These are phyloP conservation scores for Anguilla obscura DNA, from an alignment of 2,797 vertebrate genomes.

Conservation along the genomic window DNA sequence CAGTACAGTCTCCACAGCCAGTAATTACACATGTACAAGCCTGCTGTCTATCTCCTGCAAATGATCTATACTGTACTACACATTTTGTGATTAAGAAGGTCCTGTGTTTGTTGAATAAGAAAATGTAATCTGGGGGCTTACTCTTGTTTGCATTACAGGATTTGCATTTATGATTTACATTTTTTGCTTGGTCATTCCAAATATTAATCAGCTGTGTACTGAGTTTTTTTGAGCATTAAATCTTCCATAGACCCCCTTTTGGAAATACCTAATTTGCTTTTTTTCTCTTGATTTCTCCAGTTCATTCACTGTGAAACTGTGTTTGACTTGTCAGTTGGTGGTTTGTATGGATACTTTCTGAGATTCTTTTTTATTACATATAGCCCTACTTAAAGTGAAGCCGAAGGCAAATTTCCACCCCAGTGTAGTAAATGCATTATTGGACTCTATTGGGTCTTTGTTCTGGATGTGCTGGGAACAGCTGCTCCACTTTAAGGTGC, in stretches of 20 bases:
- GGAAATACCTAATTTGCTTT: background rate
- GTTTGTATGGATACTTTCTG: background rate
- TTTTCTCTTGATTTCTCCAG: background rate
- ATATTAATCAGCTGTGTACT: background rate
- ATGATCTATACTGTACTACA: background rate
- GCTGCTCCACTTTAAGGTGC: background rate
- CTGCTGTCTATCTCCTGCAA: background rate
- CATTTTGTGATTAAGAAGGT: background rate
- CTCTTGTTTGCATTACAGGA: background rate
- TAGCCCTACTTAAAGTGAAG: background rate
- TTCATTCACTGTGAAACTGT: background rate
- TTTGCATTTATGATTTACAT: background rate
- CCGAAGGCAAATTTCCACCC: background rate
- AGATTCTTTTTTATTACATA: background rate
- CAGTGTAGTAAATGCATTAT: background rate
- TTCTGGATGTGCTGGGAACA: background rate
- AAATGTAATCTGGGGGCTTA: background rate
- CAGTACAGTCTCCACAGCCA: background rate
- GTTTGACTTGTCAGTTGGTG: background rate
- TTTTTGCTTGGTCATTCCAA: background rate
- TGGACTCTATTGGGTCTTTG: background rate
- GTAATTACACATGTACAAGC: background rate
- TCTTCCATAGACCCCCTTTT: background rate
- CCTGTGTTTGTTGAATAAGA: background rate
- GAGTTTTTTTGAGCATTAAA: background rate